phyloP scores from a whole-genome alignment of 2,113 vertebrate species.

The Osmerus eperlanus region DNA sequence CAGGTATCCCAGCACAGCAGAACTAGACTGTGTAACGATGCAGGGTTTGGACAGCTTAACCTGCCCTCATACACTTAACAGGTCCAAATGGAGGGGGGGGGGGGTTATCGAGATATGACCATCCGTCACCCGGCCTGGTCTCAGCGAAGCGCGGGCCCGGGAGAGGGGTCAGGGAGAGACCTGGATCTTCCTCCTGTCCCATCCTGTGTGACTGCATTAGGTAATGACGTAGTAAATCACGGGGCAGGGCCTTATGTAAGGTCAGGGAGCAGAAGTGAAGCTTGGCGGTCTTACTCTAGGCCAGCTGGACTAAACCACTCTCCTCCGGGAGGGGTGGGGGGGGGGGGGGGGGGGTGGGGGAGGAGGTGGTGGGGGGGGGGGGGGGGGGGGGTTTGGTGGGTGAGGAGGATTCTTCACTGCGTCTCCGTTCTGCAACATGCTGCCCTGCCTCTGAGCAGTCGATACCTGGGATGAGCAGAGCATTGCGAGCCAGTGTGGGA shows the following conservation, averaged over 20 bases:
- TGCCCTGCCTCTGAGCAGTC: constrained; percentile 16
- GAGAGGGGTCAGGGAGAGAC: neutral
- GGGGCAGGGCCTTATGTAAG: constrained; percentile 40
- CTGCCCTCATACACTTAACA: neutral
- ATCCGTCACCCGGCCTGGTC: neutral
- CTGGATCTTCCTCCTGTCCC: constrained; percentile 5
- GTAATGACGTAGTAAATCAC: constrained; percentile 65
- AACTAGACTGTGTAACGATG: neutral
- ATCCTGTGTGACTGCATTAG: constrained; percentile 55
- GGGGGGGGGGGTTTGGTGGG: too few species aligned
- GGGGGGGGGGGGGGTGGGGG: constrained; percentile 5
- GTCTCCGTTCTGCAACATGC: constrained; percentile 21
- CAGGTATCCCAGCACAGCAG: constrained; percentile 7
- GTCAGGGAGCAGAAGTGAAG: neutral
- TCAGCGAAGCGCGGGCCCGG: neutral
- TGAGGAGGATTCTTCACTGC: constrained; percentile 31
- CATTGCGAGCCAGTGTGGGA: constrained; percentile 29
- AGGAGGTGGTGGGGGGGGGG: too few species aligned
- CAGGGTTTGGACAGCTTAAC: neutral
- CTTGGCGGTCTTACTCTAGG: neutral
- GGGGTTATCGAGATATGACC: neutral
- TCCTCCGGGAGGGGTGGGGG: neutral
- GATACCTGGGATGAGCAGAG: constrained; percentile 43
- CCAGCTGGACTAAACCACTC: constrained; percentile 20
- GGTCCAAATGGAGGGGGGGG: neutral